A percentile compares a stretch with the other conserved stretches of the same genome.
Evolutionary conservation across 2,888 invertebrate species (phyloP).

Genomic region (Neoscelio sp.): DNA sequence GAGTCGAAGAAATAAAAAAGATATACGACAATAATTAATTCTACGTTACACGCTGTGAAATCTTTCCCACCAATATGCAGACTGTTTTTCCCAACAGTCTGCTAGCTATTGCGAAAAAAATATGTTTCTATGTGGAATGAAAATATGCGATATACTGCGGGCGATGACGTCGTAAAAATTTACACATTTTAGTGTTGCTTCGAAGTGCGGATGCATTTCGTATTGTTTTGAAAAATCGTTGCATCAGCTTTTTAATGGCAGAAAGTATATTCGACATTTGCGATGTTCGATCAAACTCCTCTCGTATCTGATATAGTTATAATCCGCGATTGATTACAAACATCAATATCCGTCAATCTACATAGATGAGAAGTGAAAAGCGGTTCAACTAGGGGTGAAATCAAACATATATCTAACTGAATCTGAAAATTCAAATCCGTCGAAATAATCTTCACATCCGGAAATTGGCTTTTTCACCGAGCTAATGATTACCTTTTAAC

Average conservation of each 20-base stretch:
- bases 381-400: conserved; percentile 42
- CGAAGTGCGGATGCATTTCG: neutral
- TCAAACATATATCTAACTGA: conserved; percentile 45
- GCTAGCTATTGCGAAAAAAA: no score
- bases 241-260: neutral
- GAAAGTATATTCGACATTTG: conserved; percentile 9
- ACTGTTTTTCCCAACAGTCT: no score
- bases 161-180: no score
- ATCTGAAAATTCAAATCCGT: conserved; percentile 54
- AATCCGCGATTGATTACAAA: conserved; percentile 63
- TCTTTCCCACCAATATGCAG: no score
- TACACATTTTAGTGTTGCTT: no score
- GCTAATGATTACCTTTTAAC: conserved; percentile 42
- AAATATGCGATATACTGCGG: neutral
- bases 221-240: neutral
- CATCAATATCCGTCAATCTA: conserved; percentile 65
- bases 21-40: no score
- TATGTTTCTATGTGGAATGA: neutral
- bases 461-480: conserved; percentile 55
- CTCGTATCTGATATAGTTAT: conserved; percentile 52
- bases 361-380: conserved; percentile 53
- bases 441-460: conserved; percentile 52
- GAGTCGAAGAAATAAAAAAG: no score
- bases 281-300: conserved; percentile 25
- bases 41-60: no score